Evolutionary conservation across 2,113 vertebrate genomes (phyloP).

Genomic region (Cynoglossus semilaevis): DNA sequence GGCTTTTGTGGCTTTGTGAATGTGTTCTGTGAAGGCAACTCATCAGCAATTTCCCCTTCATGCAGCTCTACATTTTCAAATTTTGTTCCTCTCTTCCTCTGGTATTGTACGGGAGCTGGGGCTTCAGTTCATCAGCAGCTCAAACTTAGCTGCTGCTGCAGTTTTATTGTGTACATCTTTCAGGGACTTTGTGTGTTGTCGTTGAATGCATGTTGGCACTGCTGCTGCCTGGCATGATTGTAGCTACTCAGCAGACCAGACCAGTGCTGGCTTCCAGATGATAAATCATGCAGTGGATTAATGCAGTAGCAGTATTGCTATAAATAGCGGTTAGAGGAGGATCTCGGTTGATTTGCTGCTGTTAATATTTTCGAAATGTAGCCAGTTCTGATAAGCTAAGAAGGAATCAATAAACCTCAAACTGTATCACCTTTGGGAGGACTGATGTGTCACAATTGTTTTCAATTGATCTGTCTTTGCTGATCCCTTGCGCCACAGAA

Average conservation of each 20-base stretch:
- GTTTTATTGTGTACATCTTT: slow-evolving; percentile 65
- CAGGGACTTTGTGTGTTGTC: slow-evolving; percentile 50
- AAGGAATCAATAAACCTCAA: too few species aligned
- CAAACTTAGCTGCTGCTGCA: slow-evolving; percentile 62
- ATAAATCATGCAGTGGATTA: slow-evolving; percentile 70
- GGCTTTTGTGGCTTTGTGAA: slow-evolving; percentile 58
- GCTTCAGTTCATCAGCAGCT: slow-evolving; percentile 43
- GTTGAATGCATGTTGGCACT: slow-evolving; percentile 62
- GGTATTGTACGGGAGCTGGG: slow-evolving; percentile 47
- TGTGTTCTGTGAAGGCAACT: slow-evolving; percentile 59
- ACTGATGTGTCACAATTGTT: slow-evolving; percentile 1
- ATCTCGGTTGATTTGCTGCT: slow-evolving; percentile 45
- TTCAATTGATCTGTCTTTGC: neutral
- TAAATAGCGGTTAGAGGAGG: slow-evolving; percentile 60
- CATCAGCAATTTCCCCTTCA: slow-evolving; percentile 64
- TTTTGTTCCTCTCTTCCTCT: slow-evolving; percentile 19
- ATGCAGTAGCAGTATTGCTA: slow-evolving; percentile 57
- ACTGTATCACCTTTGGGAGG: too few species aligned
- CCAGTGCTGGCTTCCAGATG: slow-evolving; percentile 60
- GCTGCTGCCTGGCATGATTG: slow-evolving; percentile 60
- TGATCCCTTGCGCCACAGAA: slow-evolving; percentile 15
- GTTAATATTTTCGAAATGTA: slow-evolving; percentile 3
- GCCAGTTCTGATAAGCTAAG: neutral
- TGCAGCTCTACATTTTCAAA: slow-evolving; percentile 37
- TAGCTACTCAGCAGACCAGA: slow-evolving; percentile 66